phyloP scores from a whole-genome alignment of 2,888 invertebrate species.

The Drosophila mimica region DNA sequence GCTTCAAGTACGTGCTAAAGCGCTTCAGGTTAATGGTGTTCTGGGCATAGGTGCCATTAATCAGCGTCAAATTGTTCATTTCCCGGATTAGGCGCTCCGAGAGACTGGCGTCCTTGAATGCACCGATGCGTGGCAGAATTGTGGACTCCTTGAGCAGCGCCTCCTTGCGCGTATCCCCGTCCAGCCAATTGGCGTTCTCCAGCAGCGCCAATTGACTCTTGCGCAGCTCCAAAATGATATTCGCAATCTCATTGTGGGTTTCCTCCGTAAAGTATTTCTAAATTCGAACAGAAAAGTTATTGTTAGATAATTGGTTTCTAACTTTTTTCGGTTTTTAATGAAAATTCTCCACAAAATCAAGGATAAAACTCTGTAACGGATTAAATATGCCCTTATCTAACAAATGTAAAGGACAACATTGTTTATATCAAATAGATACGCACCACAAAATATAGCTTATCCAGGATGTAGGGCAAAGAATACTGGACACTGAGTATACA shows the following conservation, averaged over 20 bases:
- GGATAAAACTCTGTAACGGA: neutral
- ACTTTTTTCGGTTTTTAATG: neutral
- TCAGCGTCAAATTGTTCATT: slow-evolving; percentile 61
- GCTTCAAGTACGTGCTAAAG: slow-evolving; percentile 59
- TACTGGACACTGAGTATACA: slow-evolving; percentile 60
- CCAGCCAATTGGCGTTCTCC: slow-evolving; percentile 79
- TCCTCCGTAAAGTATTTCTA: slow-evolving; percentile 74
- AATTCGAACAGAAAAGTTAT: neutral
- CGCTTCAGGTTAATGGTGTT: slow-evolving; percentile 69
- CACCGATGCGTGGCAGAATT: slow-evolving; percentile 68
- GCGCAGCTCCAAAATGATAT: slow-evolving; percentile 75
- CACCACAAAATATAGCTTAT: slow-evolving; percentile 75
- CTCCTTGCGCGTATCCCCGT: slow-evolving; percentile 72
- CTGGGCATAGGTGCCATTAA: slow-evolving; percentile 61
- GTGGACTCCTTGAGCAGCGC: slow-evolving; percentile 77
- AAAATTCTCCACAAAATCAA: neutral
- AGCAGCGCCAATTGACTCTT: slow-evolving; percentile 63
- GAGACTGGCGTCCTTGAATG: slow-evolving; percentile 58
- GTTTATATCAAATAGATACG: slow-evolving; percentile 12
- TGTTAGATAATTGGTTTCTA: neutral
- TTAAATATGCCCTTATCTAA: neutral
- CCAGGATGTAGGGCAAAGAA: slow-evolving; percentile 61
- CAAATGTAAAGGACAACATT: neutral
- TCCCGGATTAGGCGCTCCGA: slow-evolving; percentile 66
- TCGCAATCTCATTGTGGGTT: slow-evolving; percentile 59